These are phyloP conservation scores for Mamestra configurata DNA, from an alignment of 1,140 invertebrate species.

Conservation along the genomic window DNA sequence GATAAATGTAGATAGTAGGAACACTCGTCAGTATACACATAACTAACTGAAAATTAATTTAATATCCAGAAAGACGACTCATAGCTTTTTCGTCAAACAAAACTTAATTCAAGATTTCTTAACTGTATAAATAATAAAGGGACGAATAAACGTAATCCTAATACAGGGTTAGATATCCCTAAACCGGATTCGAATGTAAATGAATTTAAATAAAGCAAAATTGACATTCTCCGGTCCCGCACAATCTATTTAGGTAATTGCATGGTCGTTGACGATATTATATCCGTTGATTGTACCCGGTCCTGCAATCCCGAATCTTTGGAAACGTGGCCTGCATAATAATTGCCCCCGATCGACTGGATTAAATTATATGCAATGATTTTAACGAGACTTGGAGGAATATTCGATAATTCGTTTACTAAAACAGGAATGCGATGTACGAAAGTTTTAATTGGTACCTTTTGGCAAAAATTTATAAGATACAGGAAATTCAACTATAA, in stretches of 20 bases:
- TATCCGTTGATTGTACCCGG: constrained; percentile 40
- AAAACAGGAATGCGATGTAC: background rate
- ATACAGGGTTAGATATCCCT: background rate
- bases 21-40: too few relatives aligned
- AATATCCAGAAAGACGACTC: too few relatives aligned
- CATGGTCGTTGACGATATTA: constrained; percentile 45
- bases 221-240: constrained; percentile 22
- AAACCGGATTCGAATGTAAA: constrained; percentile 29
- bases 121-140: background rate
- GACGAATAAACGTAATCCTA: background rate
- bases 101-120: too few relatives aligned
- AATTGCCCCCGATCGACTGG: constrained; percentile 36
- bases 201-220: constrained; percentile 35
- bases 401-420: background rate
- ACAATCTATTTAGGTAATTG: constrained; percentile 51
- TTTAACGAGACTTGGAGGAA: constrained; percentile 1
- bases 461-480: too few relatives aligned
- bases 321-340: constrained; percentile 29
- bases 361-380: constrained; percentile 4
- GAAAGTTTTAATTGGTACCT: background rate
- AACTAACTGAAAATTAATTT: too few relatives aligned
- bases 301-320: constrained; percentile 20
- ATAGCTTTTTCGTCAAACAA: too few relatives aligned
- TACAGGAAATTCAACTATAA: background rate
- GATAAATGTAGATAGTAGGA: too few relatives aligned